Conservation (phyloP, 2,797 vertebrate genomes). For the Psittacula echo region DNA sequence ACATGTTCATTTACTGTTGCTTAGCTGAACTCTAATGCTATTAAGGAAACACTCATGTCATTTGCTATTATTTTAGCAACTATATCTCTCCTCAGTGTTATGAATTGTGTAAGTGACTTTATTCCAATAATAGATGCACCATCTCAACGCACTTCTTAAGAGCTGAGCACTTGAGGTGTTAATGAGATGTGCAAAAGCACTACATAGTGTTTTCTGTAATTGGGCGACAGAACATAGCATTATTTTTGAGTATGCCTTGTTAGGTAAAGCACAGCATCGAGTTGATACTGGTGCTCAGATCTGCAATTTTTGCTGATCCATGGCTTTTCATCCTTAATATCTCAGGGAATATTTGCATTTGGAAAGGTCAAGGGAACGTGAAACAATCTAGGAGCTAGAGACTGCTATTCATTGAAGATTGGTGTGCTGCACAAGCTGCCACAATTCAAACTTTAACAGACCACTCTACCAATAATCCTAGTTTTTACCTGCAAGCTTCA, state of each 20-base stretch:
- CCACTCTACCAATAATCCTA: constrained; percentile 17
- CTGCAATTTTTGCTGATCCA: constrained; percentile 50
- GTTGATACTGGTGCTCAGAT: constrained; percentile 2
- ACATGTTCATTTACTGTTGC: background rate
- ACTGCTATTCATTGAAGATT: background rate
- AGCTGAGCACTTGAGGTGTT: constrained; percentile 56
- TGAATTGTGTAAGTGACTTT: constrained; percentile 48
- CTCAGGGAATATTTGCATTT: constrained; percentile 47
- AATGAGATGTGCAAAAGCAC: constrained; percentile 67
- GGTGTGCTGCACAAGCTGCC: background rate
- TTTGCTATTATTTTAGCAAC: constrained; percentile 53
- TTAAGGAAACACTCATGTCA: constrained; percentile 25
- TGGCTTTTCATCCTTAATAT: constrained; percentile 27
- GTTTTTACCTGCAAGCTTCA: constrained; percentile 29
- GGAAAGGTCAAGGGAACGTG: constrained; percentile 52
- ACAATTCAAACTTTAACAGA: background rate
- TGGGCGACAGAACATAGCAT: constrained; percentile 32
- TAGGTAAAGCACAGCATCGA: constrained; percentile 18
- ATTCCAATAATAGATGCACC: constrained; percentile 34
- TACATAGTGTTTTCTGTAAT: constrained; percentile 36
- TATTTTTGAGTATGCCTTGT: constrained; percentile 43
- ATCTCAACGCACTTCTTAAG: constrained; percentile 19
- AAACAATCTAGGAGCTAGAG: background rate
- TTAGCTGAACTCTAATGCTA: constrained; percentile 30
- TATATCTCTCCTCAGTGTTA: constrained; percentile 1